Percentiles rank a stretch among this genome's conserved stretches.
These are phyloP conservation scores for Sphecodes monilicornis DNA, from an alignment of 2,888 invertebrate genomes.

Conservation along the genomic window DNA sequence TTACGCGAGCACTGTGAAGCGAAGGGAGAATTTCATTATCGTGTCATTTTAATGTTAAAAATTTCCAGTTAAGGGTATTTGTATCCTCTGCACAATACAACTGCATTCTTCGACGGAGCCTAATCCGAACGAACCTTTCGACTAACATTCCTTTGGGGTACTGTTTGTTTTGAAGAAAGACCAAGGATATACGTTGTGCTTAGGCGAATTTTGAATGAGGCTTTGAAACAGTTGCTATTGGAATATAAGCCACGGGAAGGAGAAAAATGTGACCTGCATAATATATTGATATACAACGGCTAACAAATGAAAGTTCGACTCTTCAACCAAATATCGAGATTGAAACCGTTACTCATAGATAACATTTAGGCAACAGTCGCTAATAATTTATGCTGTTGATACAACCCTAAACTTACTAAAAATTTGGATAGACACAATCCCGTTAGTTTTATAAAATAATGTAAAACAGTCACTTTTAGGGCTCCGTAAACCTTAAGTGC, in stretches of 20 bases:
- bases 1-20: not conserved
- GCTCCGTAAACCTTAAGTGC: too few species aligned
- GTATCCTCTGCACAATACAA: slow-evolving; percentile 15
- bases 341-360: not conserved
- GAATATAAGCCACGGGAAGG: not conserved
- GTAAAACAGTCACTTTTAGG: too few species aligned
- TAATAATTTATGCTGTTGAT: too few species aligned
- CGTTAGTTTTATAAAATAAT: too few species aligned
- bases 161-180: slow-evolving; percentile 4
- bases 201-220: slow-evolving; percentile 17
- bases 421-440: too few species aligned
- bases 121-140: not conserved
- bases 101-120: slow-evolving; percentile 23
- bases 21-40: slow-evolving; percentile 5
- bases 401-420: too few species aligned
- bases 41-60: slow-evolving; percentile 12
- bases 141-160: not conserved
- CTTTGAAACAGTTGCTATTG: slow-evolving; percentile 8
- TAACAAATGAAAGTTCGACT: not conserved
- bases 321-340: not conserved
- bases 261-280: slow-evolving; percentile 30
- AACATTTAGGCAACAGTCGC: not conserved
- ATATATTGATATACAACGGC: slow-evolving; percentile 44
- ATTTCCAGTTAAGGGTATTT: not conserved
- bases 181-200: not conserved